Evolutionary conservation across 1,140 invertebrate species (phyloP), one percentile per base, ranked within the genome.

Genomic region (Augochlora pura): DNA sequence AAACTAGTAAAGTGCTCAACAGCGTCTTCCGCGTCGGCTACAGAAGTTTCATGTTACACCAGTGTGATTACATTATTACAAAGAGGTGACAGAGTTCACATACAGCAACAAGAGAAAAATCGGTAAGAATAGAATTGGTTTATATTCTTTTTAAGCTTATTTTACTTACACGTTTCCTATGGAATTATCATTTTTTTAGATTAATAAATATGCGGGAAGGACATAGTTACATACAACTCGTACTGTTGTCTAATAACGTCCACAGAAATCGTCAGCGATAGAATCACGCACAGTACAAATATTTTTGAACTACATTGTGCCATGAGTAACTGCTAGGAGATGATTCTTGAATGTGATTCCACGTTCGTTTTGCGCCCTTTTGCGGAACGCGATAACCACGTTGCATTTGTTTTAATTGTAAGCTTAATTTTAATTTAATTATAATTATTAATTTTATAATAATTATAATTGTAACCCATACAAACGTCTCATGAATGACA

Each of bases 191-290:
- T 57, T 90, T 57, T 90, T 89, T 67, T 81, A 92, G 91, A 85
- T 81, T 89, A 16, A 90, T 92, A 38, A 91, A 92, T 79, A 80
- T 92, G 79, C 84, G 89, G 54, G 89, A 91, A 66, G 91, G 91
- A 46, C 87, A 90, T 76, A 92, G 91, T 81, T 89, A 90, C 54
- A 57, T 92, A 66, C 91, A 92, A 86, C 82, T 92, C 23, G 84
- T 88, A 54, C 84, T 91, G 38, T 68, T 91, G n/a, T 88, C 89
- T 9, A 86, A 75, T 42, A 88, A 89, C 70, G 42, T 65, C 10
- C 81, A 84, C 66, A 80, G 42, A 18, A 77, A 21, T 23, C 59
- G 52, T 6, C 60, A 32, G 18, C 32, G 38, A 9, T 83, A 46
- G n/a, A 77, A 8, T 18, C 7, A 59, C 32, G 38, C n/a, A 23